Evolutionary conservation across 2,888 invertebrate species (phyloP), one percentile per base, ranked within the genome.

Genomic region (Pilophorus perplexus): DNA sequence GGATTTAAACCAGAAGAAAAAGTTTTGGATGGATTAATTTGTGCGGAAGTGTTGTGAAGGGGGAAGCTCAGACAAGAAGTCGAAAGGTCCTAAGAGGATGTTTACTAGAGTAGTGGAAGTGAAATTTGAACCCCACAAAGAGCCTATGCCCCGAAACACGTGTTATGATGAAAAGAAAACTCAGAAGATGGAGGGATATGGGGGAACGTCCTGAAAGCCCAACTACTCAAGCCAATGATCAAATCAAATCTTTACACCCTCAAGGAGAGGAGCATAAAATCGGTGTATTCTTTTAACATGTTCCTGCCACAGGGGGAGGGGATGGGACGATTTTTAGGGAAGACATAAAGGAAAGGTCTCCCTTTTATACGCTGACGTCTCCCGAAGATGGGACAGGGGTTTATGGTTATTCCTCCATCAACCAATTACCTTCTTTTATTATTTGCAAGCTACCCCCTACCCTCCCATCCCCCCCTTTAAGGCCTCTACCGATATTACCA

Each of bases 381-480:
- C 67, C 54, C 46, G 64, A 66, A 67, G 69, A 69, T 69, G 67
- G 62, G 67, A 40, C 67, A 46, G 22, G 66, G 67, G 37, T 69
- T 69, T 69, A 69, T 68, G 69, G 66, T 69, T 69, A 69, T 69
- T 54, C 66, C 64, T 67, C 69, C 68, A 69, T 69, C 69, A 69
- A 69, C 69, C 69, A 69, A 69, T 69, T 69, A 69, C 68, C 68
- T 65, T 68, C 66, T 68, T 69, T 69, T 69, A 69, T 69, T 68
- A 69, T 69, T 69, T 69, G 55, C 62, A 59, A 57, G 55, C 60
- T 54, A n/a, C n/a, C n/a, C n/a, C n/a, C n/a, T n/a, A n/a, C n/a
- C n/a, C n/a, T n/a, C n/a, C n/a, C n/a, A n/a, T n/a, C n/a, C 54
- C 46, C 60, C 59, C 55, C 55, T 64, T 40, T 54, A 66, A 52